Conservation (phyloP, 2,888 invertebrate genomes). For the Eupithecia tripunctaria region DNA sequence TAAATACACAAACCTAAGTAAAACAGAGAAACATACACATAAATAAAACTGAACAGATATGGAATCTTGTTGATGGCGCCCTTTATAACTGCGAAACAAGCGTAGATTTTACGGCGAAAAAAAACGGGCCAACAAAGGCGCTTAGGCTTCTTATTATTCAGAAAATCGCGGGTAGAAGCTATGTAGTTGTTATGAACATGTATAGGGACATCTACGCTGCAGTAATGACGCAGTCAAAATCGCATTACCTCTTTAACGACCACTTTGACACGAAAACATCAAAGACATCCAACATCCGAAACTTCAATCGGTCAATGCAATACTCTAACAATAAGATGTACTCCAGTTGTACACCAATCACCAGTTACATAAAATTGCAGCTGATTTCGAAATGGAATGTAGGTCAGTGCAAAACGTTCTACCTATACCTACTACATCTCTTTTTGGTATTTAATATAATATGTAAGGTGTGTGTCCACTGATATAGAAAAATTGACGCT, state of each 20-base stretch:
- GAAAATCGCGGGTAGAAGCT: background rate
- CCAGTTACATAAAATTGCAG: conserved; percentile 38
- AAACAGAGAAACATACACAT: too few species aligned
- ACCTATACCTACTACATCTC: conserved; percentile 29
- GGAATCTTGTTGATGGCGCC: too few species aligned
- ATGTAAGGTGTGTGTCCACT: background rate
- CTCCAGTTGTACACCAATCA: conserved; percentile 36
- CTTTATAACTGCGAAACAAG: too few species aligned
- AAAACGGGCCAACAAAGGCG: too few species aligned
- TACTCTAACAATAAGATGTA: conserved; percentile 15
- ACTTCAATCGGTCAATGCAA: conserved; percentile 7
- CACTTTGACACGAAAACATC: conserved; percentile 4
- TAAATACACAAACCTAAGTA: too few species aligned
- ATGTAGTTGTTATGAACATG: background rate
- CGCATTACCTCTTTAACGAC: conserved; percentile 1
- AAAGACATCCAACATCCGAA: conserved; percentile 7
- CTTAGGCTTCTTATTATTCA: too few species aligned
- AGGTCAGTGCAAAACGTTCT: conserved; percentile 45
- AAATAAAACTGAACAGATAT: too few species aligned
- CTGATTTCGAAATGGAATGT: conserved; percentile 52
- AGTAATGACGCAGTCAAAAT: background rate
- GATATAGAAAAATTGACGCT: background rate
- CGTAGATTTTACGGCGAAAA: too few species aligned
- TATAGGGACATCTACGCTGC: background rate
- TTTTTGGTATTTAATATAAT: conserved; percentile 28